Conservation (phyloP, 2,797 vertebrate genomes). For the Geotrypetes seraphini region DNA sequence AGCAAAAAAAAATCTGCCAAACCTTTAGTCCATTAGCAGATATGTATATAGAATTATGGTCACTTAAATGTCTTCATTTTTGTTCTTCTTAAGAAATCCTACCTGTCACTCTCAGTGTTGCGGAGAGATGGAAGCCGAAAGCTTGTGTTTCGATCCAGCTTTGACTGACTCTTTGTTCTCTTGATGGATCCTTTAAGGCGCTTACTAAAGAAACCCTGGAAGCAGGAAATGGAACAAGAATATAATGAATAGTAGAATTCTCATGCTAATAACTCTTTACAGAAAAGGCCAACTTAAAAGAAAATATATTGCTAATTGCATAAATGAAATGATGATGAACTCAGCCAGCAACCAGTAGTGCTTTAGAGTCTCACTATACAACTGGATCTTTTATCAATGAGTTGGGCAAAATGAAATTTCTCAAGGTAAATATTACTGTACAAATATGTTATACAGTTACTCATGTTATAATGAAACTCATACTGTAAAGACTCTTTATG, state of each 20-base stretch:
- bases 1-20: too few relatives aligned
- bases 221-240: constrained; percentile 32
- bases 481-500: too few relatives aligned
- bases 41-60: too few relatives aligned
- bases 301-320: too few relatives aligned
- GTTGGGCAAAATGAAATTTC: neutral
- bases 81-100: constrained; percentile 8
- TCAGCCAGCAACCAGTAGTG: neutral
- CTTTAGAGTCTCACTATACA: neutral
- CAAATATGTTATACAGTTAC: neutral
- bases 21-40: too few relatives aligned
- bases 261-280: too few relatives aligned
- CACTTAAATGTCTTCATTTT: too few relatives aligned
- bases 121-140: constrained; percentile 79
- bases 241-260: constrained; percentile 7
- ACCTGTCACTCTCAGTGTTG: constrained; percentile 75
- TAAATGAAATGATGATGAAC: neutral
- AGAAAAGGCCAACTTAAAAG: too few relatives aligned
- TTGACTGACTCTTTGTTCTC: constrained; percentile 92
- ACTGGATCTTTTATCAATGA: neutral
- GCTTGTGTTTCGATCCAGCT: constrained; percentile 85
- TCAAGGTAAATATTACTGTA: neutral
- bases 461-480: neutral
- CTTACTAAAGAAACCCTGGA: constrained; percentile 92
- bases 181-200: constrained; percentile 95